Conservation (phyloP, 2,113 vertebrate species). For the Furnarius figulus region DNA sequence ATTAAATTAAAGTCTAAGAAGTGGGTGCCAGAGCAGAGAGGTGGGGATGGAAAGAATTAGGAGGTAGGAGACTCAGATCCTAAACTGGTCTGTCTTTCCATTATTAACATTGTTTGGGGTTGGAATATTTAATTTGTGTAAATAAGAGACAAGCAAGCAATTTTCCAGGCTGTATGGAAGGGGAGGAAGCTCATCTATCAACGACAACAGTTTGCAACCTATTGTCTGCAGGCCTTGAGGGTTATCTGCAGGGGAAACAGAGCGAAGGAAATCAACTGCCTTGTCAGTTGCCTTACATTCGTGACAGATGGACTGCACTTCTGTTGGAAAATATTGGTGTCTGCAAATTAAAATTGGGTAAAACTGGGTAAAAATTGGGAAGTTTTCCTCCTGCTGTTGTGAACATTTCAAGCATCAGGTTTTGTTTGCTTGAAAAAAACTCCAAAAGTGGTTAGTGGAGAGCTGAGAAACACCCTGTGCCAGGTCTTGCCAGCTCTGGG, state of each 20-base stretch:
- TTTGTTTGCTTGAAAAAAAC: background rate
- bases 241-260: conserved; percentile 14
- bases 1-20: background rate
- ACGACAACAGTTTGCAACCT: background rate
- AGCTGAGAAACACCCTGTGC: background rate
- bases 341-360: background rate
- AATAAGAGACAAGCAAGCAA: background rate
- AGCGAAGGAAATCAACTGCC: conserved; percentile 1
- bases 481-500: background rate
- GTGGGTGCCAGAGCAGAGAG: background rate
- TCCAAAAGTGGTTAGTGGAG: background rate
- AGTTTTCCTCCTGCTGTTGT: background rate
- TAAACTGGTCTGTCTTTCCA: background rate
- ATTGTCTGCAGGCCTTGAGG: conserved; percentile 14
- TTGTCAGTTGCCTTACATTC: background rate
- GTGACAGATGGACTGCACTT: background rate
- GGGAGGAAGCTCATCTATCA: conserved; percentile 41
- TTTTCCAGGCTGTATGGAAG: background rate
- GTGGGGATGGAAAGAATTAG: background rate
- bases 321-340: background rate
- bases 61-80: background rate
- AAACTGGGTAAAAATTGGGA: rapidly evolving
- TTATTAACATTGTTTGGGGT: background rate
- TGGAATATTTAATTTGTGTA: conserved; percentile 12
- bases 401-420: background rate